Conservation (phyloP, 2,113 vertebrate genomes). For the Eubucco bourcierii region DNA sequence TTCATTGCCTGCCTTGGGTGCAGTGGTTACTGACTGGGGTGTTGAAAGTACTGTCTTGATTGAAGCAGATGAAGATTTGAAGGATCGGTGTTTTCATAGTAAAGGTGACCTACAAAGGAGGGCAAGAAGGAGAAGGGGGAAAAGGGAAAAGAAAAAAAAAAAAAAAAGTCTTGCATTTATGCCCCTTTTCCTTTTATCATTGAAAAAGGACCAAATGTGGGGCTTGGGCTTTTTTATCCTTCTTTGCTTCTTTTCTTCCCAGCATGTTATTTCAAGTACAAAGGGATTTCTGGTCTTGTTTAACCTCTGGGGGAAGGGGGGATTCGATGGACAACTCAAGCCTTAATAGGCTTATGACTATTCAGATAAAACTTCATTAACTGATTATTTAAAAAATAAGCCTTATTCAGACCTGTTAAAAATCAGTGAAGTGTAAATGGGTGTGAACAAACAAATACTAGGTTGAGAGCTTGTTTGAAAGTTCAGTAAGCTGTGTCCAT, state of each 20-base stretch:
- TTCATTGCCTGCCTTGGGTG: accelerated
- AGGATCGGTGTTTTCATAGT: conserved; percentile 7
- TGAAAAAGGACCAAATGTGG: conserved; percentile 14
- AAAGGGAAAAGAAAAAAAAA: not conserved
- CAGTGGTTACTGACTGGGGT: not conserved
- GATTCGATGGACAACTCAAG: not conserved
- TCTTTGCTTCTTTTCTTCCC: conserved; percentile 28
- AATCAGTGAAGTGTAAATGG: conserved; percentile 22
- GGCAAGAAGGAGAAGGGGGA: not conserved
- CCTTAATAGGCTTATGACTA: conserved; percentile 41
- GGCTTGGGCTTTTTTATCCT: conserved; percentile 48
- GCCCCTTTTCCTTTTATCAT: not conserved
- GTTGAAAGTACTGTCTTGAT: not conserved
- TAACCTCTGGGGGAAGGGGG: conserved; percentile 8
- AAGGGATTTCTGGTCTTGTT: conserved; percentile 59
- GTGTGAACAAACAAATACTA: conserved; percentile 39
- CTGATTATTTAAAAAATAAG: conserved; percentile 13
- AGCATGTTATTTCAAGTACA: not conserved
- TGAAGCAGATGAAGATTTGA: conserved; percentile 41
- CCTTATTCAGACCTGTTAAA: conserved; percentile 21
- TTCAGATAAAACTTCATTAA: conserved; percentile 62
- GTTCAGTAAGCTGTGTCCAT: not conserved
- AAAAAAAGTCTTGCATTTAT: not conserved
- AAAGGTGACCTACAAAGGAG: conserved; percentile 51
- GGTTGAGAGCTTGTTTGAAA: conserved; percentile 14